Conservation (phyloP, 92 coral and sea anemone species). For the Porites lobata region DNA sequence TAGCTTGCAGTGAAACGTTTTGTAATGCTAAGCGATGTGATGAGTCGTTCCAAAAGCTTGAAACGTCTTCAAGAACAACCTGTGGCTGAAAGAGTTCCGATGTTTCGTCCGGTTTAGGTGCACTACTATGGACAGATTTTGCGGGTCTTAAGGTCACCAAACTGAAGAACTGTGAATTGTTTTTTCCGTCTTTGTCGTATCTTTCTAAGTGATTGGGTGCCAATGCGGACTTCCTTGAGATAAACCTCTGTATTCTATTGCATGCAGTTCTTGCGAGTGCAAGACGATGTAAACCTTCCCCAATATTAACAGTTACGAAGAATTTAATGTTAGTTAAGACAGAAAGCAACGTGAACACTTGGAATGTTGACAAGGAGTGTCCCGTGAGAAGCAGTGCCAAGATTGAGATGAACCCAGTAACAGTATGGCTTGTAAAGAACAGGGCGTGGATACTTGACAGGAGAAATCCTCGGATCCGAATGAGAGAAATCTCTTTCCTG, state of each 20-base stretch:
- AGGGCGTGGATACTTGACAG: constrained; percentile 6
- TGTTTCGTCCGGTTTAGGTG: neutral
- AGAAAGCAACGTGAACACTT: constrained; percentile 32
- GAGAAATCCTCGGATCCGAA: constrained; percentile 24
- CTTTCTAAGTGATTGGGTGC: neutral
- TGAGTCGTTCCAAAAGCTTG: constrained; percentile 11
- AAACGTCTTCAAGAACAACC: neutral
- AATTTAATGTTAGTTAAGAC: constrained; percentile 8
- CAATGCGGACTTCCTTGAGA: neutral
- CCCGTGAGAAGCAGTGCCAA: constrained; percentile 6
- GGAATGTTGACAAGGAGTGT: neutral
- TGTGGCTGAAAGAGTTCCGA: neutral
- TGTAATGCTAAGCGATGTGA: neutral
- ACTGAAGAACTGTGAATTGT: constrained; percentile 1
- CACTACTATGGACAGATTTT: constrained; percentile 6
- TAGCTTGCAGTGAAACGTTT: constrained; percentile 8
- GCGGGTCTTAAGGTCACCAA: constrained; percentile 4
- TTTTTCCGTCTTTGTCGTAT: neutral
- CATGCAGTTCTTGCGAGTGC: constrained; percentile 16
- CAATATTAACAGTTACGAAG: constrained; percentile 5
- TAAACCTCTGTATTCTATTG: constrained; percentile 8
- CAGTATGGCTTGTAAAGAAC: constrained; percentile 2
- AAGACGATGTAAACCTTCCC: constrained; percentile 1
- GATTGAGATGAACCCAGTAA: constrained; percentile 21
- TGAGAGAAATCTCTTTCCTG: constrained; percentile 19